These are phyloP conservation scores for Muntiacus reevesi DNA, from an alignment of 2,113 vertebrate genomes.

Conservation along the genomic window DNA sequence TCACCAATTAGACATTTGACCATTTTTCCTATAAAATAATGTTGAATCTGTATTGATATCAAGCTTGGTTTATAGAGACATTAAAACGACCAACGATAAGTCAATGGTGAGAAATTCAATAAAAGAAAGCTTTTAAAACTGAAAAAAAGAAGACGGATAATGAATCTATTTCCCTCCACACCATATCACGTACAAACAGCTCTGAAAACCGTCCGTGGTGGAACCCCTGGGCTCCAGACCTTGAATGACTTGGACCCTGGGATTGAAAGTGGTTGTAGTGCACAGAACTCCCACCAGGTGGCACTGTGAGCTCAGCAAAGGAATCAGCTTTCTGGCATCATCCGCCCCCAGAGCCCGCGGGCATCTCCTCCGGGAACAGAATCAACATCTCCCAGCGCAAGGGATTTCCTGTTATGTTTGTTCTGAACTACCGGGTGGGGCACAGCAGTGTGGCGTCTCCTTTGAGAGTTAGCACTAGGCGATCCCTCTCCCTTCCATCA, in stretches of 20 bases:
- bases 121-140: background rate
- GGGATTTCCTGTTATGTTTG: background rate
- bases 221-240: background rate
- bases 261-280: background rate
- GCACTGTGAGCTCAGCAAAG: background rate
- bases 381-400: background rate
- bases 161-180: background rate
- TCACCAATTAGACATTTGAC: background rate
- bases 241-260: background rate
- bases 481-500: background rate
- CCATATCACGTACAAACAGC: background rate
- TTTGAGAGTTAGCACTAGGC: background rate
- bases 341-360: background rate
- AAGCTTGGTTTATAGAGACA: background rate
- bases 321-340: accelerated
- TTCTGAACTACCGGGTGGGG: background rate
- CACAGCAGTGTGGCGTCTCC: background rate
- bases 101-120: background rate
- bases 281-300: background rate
- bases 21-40: background rate
- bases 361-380: background rate
- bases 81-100: background rate
- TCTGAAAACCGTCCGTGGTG: background rate
- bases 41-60: background rate
- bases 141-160: background rate